Evolutionary conservation across 1,140 invertebrate species (phyloP), one percentile per base, ranked within the genome.

Genomic region (Lepidurus packardi): DNA sequence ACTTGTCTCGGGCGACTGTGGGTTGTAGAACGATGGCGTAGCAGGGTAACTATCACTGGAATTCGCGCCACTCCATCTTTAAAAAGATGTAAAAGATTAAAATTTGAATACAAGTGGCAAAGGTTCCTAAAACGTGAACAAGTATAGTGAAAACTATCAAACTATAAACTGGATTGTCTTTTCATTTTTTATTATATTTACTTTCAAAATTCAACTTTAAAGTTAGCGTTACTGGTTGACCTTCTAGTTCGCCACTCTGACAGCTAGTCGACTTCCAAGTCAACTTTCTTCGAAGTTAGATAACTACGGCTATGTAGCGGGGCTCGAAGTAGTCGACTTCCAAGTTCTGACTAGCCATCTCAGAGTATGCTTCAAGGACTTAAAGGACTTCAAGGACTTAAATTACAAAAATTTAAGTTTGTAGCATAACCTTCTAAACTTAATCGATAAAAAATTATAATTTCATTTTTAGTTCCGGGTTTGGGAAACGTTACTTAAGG

Each of bases 21-120:
- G 77, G 5, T 79, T 65, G 73, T 73, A 78, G 41, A 75, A 53
- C 34, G 74, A 76, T 16, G 80, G 80, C 8, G 80, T 80, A 8
- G 80, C 21, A 8, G 80, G 80, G 34, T 80, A 79, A 65, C 80
- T 80, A n/a, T 79, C 80, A 65, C 53, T 65, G 53, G 53, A 21
- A 65, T 65, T 65, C 21, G 53, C 13, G 16, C 53, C 53, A 65
- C 53, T 65, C 16, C 16, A 65, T 65, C 53, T 65, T 13, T 65
- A 9, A 65, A 65, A 47, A 47, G 16, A 16, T 47, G 3, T 34
- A 34, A 0, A 34, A 34, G 45, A 47, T 11, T 43, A 76, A 53
- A 25, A 41, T 41, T 13, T 42, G 34, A 16, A 73, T n/a, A 44
- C 74, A 77, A 42, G 44, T 73, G 43, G 53, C 53, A 74, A 74